Base-by-base conservation (phyloP, 2,888 invertebrate genomes). In the Syrphus vitripennis region DNA sequence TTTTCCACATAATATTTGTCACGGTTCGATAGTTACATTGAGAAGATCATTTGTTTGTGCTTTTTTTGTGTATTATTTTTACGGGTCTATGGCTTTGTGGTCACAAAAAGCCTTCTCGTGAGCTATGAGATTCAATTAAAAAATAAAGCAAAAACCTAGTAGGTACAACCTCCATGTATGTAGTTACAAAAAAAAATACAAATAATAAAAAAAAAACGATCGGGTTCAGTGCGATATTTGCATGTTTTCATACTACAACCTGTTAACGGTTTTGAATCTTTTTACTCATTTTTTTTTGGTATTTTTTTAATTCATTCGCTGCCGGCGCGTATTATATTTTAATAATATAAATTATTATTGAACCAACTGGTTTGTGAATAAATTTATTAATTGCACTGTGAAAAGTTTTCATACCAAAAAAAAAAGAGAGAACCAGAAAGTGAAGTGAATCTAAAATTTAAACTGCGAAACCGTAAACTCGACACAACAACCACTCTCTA, bases 21-120 rank as follows among this genome's bases (percentile, higher is more conserved):
- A 82, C 77, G 86, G 86, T 86, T 78, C 82, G 86, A 77, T 82
- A 81, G 70, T 78, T 37, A 21, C 50, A 82, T 86, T 74, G 69
- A 69, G 53, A 81, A 81, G 80, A 86, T 86, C 67, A 81, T 40
- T 67, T 21, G 61, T 29, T 26, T 50, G 53, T 76, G 45, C 61
- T 19, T 40, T 40, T 40, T 37, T 19, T 34, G 26, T 61, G 24
- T 40, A 34, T 34, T 31, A 34, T 37, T 19, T 50, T 76, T 79
- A 84, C 84, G 81, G 81, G 81, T 70, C 59, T 82, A 74, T 74
- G 86, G 63, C 63, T 81, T 72, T 77, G 37, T 72, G 72, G 75
- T 81, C 81, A 76, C 77, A 63, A 74, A 79, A 21, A 71, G 77
- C 77, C 76, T 72, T 86, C 63, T 81, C 67, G 61, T 74, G 77